Percentiles rank a stretch among this genome's conserved stretches.
phyloP scores from a whole-genome alignment of 1,140 invertebrate species.

The Neuroterus valhalla region DNA sequence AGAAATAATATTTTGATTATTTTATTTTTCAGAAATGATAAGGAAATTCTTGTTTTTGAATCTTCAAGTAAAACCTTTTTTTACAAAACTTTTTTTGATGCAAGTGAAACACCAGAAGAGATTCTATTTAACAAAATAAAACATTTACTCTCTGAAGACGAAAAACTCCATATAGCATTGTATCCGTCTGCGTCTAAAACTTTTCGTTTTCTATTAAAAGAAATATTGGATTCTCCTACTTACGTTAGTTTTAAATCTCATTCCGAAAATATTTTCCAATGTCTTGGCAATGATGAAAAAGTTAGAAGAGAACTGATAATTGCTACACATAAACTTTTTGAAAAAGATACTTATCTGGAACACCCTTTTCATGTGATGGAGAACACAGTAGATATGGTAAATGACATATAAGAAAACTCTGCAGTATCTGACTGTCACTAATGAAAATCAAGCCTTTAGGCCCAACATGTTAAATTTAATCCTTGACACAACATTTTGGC shows the following conservation, averaged over 20 bases:
- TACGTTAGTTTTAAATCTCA: background rate
- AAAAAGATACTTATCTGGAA: too few species aligned
- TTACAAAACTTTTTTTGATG: background rate
- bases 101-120: background rate
- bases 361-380: too few species aligned
- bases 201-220: background rate
- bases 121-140: background rate
- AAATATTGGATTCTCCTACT: background rate
- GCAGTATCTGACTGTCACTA: too few species aligned
- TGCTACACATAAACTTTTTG: too few species aligned
- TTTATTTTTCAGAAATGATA: background rate
- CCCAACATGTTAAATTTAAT: too few species aligned
- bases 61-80: background rate
- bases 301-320: background rate
- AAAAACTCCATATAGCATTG: background rate
- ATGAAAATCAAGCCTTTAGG: too few species aligned
- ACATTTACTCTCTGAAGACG: background rate
- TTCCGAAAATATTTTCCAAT: background rate
- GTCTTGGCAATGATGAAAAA: background rate
- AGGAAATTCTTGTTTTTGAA: background rate
- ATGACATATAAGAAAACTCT: too few species aligned
- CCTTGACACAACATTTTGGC: too few species aligned
- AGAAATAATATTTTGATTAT: background rate
- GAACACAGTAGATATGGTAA: too few species aligned
- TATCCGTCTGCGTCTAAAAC: background rate